These are phyloP conservation scores for Pseudanteris insignis DNA, from an alignment of 2,888 invertebrate species.

Conservation along the genomic window DNA sequence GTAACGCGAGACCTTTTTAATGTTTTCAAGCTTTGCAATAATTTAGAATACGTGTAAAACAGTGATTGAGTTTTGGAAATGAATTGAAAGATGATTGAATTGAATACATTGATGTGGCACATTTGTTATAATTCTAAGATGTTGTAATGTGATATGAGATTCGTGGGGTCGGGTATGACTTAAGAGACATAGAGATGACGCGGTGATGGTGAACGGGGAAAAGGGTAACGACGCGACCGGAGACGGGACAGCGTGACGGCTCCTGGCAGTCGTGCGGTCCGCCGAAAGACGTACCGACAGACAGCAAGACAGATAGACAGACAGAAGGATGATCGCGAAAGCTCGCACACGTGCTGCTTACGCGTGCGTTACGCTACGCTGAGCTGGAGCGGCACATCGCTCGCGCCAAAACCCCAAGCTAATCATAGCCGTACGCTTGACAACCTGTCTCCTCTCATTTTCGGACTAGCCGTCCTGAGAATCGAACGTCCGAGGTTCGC, in stretches of 20 bases:
- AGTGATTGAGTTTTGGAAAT: no score
- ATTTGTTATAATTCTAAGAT: no score
- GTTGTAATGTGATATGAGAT: no score
- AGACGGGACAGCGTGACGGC: constrained; percentile 66
- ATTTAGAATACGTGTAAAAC: no score
- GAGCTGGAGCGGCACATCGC: constrained; percentile 42
- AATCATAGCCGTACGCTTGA: constrained; percentile 64
- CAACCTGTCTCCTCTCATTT: constrained; percentile 67
- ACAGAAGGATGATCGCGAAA: constrained; percentile 39
- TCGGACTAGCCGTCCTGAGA: constrained; percentile 59
- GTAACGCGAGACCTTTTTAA: no score
- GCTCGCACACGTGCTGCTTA: constrained; percentile 51
- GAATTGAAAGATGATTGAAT: no score
- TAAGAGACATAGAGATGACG: no score
- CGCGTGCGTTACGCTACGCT: constrained; percentile 52
- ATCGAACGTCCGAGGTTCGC: constrained; percentile 25
- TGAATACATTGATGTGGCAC: no score
- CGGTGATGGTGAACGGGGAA: no score
- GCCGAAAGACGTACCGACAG: constrained; percentile 49
- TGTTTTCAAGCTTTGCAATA: no score
- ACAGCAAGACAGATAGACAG: constrained; percentile 46
- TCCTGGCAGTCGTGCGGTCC: constrained; percentile 62
- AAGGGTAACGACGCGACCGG: no score
- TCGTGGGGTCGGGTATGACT: no score
- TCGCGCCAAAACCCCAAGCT: constrained; percentile 52